These are phyloP conservation scores for Pristiophorus japonicus DNA, from an alignment of 2,113 vertebrate species.

Conservation along the genomic window DNA sequence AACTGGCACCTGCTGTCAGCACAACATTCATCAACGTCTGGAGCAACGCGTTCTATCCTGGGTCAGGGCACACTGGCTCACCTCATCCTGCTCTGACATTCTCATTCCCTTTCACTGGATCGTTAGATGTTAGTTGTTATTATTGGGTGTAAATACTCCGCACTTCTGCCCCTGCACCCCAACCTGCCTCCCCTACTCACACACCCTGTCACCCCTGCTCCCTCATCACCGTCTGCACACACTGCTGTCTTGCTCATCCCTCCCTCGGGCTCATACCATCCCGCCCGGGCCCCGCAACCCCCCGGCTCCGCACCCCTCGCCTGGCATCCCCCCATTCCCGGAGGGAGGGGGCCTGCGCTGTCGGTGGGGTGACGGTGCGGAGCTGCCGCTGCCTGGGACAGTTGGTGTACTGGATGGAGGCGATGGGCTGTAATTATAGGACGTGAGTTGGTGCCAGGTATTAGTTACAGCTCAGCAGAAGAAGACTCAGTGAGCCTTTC, in stretches of 20 bases:
- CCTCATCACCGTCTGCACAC: not conserved
- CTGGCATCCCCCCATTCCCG: not conserved
- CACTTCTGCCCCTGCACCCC: not conserved
- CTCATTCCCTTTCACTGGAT: not conserved
- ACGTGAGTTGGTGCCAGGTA: not conserved
- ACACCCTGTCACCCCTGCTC: constrained; percentile 33
- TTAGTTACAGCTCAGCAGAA: not conserved
- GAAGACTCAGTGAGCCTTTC: not conserved
- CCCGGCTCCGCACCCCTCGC: not conserved
- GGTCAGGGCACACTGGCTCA: not conserved
- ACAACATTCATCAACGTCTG: not conserved
- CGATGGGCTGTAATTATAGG: not conserved
- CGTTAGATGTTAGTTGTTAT: constrained; percentile 20
- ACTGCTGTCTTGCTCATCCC: not conserved
- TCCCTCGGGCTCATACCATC: too few relatives aligned
- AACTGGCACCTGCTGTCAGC: not conserved
- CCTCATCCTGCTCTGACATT: constrained; percentile 38
- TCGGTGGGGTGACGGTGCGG: too few relatives aligned
- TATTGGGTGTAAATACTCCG: constrained; percentile 14
- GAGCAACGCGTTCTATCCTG: not conserved
- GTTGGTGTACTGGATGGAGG: not conserved
- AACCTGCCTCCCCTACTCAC: not conserved
- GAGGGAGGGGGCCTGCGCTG: not conserved
- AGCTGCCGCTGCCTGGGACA: not conserved
- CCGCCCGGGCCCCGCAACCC: too few relatives aligned